Base-by-base conservation (phyloP, 30 jellyfish, hydroid and myxozoan species). In the Aurelia coerulea region DNA sequence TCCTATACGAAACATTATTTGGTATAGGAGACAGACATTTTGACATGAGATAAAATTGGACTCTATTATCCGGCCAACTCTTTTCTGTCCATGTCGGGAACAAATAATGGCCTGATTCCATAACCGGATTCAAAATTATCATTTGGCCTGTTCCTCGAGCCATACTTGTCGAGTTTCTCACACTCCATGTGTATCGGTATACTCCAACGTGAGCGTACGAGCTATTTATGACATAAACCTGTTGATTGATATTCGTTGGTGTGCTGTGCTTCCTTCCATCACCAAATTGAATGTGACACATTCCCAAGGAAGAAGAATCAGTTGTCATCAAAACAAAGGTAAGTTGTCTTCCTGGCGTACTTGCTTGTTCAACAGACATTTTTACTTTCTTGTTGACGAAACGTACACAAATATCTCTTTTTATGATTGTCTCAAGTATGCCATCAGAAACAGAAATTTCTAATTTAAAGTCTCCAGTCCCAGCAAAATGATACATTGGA, bases 81-180 rank as follows among this genome's bases (percentile, higher is more conserved):
- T 34, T 19, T 3, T 23, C 84, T 7, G 4, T 12, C 68, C 17
- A 17, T 23, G 79, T 23, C 59, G 76, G 76, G 59, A 68, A 68
- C 31, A 65, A 6, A 69, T 67, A 81, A n/a, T 51, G 18, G 10
- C 49, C n/a, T 32, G 54, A 10, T 9, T 34, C 65, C 39, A 49
- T 35, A 52, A 81, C 72, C 23, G 77, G 84, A 32, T 69, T 35
- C 52, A 68, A 3, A 31, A 81, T 72, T 17, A 52, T 31, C 17
- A 81, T 69, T 18, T 10, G 34, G 8, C 91, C 91, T 17, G 74
- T 13, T 3, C 91, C 91, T 10, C 14, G 42, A 19, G 91, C 84
- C 2, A 72, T 62, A 11, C 31, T 18, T 11, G 5, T 18, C 7
- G 68, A 5, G 29, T 78, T 18, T 18, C 42, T 19, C 11, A 64